Conservation (phyloP, 2,888 invertebrate genomes). For the Hirtodrosophila alboralis region DNA sequence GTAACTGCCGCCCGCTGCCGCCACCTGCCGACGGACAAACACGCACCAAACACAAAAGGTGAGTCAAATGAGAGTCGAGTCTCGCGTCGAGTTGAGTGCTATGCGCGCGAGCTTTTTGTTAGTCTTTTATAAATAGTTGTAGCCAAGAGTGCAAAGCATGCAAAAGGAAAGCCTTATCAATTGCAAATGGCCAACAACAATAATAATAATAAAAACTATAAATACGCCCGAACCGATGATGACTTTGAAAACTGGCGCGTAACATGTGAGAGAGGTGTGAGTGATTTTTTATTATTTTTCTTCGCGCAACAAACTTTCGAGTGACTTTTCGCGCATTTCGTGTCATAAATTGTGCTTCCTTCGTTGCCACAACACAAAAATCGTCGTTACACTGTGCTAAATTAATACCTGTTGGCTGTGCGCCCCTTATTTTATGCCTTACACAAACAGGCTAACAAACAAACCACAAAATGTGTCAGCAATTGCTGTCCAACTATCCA, state of each 20-base stretch:
- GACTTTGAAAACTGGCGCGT: slow-evolving; percentile 25
- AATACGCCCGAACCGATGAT: slow-evolving; percentile 52
- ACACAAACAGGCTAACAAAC: slow-evolving; percentile 32
- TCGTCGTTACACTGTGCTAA: slow-evolving; percentile 56
- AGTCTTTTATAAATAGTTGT: slow-evolving; percentile 63
- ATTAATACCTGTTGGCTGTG: slow-evolving; percentile 73
- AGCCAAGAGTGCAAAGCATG: slow-evolving; percentile 42
- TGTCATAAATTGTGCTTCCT: slow-evolving; percentile 66
- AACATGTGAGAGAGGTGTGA: slow-evolving; percentile 3
- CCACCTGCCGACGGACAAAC: slow-evolving; percentile 33
- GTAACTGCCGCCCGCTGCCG: slow-evolving; percentile 37
- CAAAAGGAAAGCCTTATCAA: slow-evolving; percentile 67
- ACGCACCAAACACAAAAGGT: slow-evolving; percentile 51
- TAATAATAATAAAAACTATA: slow-evolving; percentile 60
- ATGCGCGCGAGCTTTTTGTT: slow-evolving; percentile 32
- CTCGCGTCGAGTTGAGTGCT: background rate
- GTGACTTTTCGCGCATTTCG: slow-evolving; percentile 64
- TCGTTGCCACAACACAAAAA: slow-evolving; percentile 51
- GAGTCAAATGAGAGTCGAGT: slow-evolving; percentile 49
- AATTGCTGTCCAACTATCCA: slow-evolving; percentile 3
- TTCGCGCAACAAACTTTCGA: slow-evolving; percentile 40
- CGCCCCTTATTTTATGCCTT: slow-evolving; percentile 39
- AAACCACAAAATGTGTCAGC: slow-evolving; percentile 18
- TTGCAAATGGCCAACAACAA: slow-evolving; percentile 51
- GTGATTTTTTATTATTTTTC: slow-evolving; percentile 1